phyloP scores from a whole-genome alignment of 2,113 vertebrate genomes.

The Ondatra zibethicus region DNA sequence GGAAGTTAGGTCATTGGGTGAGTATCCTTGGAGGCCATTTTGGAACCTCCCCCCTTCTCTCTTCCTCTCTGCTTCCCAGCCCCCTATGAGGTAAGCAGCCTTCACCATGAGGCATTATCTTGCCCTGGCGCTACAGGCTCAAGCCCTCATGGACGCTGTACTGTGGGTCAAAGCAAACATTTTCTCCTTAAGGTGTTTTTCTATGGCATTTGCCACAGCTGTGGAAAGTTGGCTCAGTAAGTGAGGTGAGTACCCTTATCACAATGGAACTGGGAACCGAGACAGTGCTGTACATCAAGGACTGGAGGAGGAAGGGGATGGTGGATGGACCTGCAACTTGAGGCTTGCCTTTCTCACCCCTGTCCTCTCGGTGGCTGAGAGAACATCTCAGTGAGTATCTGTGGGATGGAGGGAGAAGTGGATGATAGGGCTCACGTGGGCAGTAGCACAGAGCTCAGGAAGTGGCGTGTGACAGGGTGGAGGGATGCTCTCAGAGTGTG shows the following conservation, averaged over 20 bases:
- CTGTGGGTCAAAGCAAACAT: background rate
- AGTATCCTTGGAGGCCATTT: too few species aligned
- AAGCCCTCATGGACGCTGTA: background rate
- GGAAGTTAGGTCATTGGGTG: background rate
- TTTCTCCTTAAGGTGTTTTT: background rate
- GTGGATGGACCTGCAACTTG: background rate
- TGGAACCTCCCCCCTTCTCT: background rate
- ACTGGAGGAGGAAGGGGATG: background rate
- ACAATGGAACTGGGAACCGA: background rate
- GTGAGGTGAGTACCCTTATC: fast-evolving
- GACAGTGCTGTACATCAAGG: background rate
- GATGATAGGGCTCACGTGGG: fast-evolving
- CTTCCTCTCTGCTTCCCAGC: background rate
- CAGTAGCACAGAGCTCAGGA: background rate
- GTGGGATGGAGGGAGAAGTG: background rate
- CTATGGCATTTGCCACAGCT: background rate
- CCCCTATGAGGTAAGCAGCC: too few species aligned
- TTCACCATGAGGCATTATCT: too few species aligned
- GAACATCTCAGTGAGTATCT: background rate
- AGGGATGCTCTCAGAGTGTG: fast-evolving
- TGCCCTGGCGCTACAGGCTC: background rate
- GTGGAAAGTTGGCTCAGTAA: background rate
- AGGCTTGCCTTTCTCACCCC: background rate
- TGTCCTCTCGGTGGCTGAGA: background rate
- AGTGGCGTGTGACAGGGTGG: fast-evolving